Evolutionary conservation across 2,113 vertebrate genomes (phyloP).

Genomic region (Urocynchramus pylzowi): DNA sequence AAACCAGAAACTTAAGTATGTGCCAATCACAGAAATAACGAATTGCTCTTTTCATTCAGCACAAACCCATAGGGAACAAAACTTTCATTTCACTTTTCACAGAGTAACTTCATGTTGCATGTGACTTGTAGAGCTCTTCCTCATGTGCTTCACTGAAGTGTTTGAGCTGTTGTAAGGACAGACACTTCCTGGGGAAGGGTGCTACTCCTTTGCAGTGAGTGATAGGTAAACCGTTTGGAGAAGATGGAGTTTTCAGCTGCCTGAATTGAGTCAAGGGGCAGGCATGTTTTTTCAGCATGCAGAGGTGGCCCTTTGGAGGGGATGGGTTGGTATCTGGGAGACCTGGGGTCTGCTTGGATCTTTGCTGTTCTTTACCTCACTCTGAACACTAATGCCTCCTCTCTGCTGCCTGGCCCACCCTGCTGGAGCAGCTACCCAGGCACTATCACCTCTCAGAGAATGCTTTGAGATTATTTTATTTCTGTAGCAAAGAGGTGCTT

Average conservation of each 20-base stretch:
- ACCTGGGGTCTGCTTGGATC: background rate
- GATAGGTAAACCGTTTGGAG: background rate
- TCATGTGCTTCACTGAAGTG: background rate
- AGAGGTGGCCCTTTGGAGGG: background rate
- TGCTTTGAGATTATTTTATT: background rate
- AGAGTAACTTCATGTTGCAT: background rate
- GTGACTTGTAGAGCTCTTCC: background rate
- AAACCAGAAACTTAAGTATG: background rate
- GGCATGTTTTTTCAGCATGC: background rate
- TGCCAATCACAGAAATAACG: background rate
- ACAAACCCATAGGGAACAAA: background rate
- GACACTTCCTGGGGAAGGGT: background rate
- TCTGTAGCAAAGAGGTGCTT: background rate
- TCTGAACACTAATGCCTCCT: background rate
- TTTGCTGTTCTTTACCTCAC: background rate
- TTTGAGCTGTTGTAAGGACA: background rate
- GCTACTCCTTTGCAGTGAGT: background rate
- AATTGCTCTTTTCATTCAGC: background rate
- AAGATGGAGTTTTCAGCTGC: background rate
- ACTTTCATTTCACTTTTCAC: background rate
- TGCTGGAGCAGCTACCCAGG: background rate
- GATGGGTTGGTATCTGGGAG: background rate
- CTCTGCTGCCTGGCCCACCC: background rate
- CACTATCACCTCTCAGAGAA: background rate
- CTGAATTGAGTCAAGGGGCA: background rate